phyloP scores from a whole-genome alignment of 2,888 invertebrate genomes.

The Athalia rosae region DNA sequence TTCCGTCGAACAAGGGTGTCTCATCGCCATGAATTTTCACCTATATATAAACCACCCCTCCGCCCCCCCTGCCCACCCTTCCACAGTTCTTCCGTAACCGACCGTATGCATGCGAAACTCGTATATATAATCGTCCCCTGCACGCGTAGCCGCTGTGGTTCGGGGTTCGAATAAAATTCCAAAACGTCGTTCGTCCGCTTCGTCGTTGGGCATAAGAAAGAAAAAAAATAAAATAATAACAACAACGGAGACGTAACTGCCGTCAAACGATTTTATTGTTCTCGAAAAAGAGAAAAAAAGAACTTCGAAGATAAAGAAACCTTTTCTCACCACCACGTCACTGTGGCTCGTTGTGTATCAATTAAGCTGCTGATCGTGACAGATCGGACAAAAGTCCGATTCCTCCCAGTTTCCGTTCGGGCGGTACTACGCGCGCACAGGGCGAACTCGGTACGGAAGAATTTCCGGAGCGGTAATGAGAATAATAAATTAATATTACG shows the following conservation, averaged over 20 bases:
- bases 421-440: no score
- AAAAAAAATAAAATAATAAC: no score
- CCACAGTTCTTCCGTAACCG: no score
- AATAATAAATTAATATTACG: conserved; percentile 11
- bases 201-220: no score
- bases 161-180: no score
- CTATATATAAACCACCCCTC: no score
- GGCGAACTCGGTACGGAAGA: background rate
- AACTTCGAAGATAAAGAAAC: background rate
- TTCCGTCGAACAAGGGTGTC: conserved; percentile 7
- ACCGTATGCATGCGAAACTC: no score
- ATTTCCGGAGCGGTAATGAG: conserved; percentile 19
- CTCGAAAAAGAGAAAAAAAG: background rate
- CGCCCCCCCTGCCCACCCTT: no score
- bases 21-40: conserved; percentile 16
- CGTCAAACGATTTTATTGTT: conserved; percentile 31
- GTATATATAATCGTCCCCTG: no score
- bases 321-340: background rate
- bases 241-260: no score
- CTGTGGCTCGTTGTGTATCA: conserved; percentile 43
- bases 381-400: conserved; percentile 16
- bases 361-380: conserved; percentile 36
- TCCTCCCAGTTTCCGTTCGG: conserved; percentile 21
- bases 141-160: no score
- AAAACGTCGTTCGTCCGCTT: no score